Evolutionary conservation across 2,797 vertebrate genomes (phyloP).

Genomic region (Anabacerthia variegaticeps): DNA sequence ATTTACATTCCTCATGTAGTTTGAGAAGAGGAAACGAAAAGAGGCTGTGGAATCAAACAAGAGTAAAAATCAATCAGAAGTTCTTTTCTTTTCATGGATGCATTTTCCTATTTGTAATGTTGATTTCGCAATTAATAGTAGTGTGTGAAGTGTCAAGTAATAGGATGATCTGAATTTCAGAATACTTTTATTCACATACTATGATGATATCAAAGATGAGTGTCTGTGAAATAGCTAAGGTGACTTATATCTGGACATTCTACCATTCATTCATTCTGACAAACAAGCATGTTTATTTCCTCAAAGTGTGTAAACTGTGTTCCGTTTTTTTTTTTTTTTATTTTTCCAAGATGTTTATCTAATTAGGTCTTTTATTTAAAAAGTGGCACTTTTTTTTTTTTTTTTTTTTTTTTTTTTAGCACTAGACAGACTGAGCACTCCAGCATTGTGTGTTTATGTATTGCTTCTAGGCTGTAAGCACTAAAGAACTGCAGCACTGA

Average conservation of each 20-base stretch:
- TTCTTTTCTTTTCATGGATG: conserved; percentile 11
- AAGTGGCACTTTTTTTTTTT: background rate
- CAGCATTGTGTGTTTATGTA: background rate
- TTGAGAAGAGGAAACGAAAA: background rate
- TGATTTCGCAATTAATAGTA: conserved; percentile 10
- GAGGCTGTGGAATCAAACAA: background rate
- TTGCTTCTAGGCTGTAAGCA: background rate
- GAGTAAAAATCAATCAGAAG: conserved; percentile 7
- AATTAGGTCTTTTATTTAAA: conserved; percentile 23
- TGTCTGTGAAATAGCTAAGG: background rate
- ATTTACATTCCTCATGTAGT: background rate
- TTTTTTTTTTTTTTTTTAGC: background rate
- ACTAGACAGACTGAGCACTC: background rate
- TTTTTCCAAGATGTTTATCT: background rate
- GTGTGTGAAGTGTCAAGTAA: background rate
- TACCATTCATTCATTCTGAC: background rate
- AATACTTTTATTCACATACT: background rate
- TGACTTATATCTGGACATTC: background rate
- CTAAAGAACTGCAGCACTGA: background rate
- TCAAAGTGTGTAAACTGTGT: background rate
- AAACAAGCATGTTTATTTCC: conserved; percentile 1
- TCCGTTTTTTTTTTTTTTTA: no score
- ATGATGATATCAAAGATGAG: background rate
- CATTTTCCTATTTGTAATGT: background rate
- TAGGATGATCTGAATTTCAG: background rate